Evolutionary conservation across 2,113 vertebrate species (phyloP), one percentile per base, ranked within the genome.

Genomic region (Onychostruthus taczanowskii): DNA sequence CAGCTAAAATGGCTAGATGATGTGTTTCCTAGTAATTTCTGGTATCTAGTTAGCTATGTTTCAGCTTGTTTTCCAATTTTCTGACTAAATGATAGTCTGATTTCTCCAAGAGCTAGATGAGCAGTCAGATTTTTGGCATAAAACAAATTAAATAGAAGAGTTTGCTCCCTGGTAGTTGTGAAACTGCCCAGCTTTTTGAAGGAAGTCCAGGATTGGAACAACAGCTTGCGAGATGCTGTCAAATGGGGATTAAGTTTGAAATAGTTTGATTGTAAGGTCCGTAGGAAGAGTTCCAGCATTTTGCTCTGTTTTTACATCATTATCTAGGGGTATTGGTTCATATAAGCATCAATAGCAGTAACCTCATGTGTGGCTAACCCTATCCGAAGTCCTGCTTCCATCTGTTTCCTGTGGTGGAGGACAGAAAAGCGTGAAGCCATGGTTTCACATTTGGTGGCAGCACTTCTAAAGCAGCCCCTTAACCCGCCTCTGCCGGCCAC

Each of bases 101-200:
- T 94, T 92, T 87, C 73, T 92, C 26, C 27, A 64, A 78, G 27
- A 22, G 33, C n/a, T 87, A 69, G n/a, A n/a, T 52, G 8, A 79
- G 13, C 55, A 72, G 49, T 62, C 28, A 62, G 17, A 13, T 63
- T 93, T 93, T 77, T 93, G 59, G 27, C 44, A 89, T 61, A 27
- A 81, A 46, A 61, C n/a, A 82, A 73, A 43, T 46, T 5, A 81
- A 70, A 22, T 6, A 9, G 24, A 84, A 79, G 41, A 67, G 41
- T 53, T 56, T 75, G 7, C 30, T 78, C 37, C 20, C 27, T 73
- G n/a, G 16, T 37, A 30, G 26, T 31, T 87, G 58, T 67, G 52
- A 77, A 86, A 75, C 56, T 26, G 6, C 12, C 11, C 4, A 41
- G 7, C 14, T 67, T 83, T 80, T 70, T 30, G 55, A 83, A 77